Evolutionary conservation across 2,113 vertebrate genomes (phyloP).

Genomic region (Sigmodon hispidus): DNA sequence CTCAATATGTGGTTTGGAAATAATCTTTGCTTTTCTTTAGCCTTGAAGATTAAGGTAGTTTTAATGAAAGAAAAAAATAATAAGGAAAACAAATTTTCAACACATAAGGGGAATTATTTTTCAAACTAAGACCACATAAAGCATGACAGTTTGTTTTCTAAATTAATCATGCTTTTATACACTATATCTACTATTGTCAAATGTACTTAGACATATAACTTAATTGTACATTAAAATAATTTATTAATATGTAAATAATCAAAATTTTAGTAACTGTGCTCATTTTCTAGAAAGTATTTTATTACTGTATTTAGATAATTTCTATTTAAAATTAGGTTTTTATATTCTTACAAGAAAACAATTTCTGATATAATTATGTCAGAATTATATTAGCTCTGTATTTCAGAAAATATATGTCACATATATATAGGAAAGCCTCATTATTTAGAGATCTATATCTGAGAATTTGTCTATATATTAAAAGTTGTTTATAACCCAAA

Average conservation of each 20-base stretch:
- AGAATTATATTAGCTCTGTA: no score
- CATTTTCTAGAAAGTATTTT: neutral
- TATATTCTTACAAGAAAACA: neutral
- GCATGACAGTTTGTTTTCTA: neutral
- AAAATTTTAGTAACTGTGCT: neutral
- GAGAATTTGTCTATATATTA: no score
- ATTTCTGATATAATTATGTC: neutral
- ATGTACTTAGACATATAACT: neutral
- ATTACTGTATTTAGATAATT: neutral
- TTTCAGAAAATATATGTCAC: neutral
- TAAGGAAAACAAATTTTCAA: neutral
- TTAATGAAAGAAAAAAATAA: neutral
- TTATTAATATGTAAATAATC: neutral
- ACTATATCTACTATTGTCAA: neutral
- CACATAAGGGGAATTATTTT: neutral
- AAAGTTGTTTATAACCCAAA: no score
- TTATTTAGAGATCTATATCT: no score
- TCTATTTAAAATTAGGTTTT: neutral
- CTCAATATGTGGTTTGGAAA: neutral
- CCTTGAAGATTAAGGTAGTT: neutral
- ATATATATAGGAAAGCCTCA: no score
- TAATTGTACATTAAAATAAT: neutral
- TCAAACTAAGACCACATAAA: constrained; percentile 47
- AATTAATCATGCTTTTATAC: neutral
- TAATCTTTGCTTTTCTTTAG: neutral